Evolutionary conservation across 2,113 vertebrate species (phyloP).

Genomic region (Hyperopisus bebe): DNA sequence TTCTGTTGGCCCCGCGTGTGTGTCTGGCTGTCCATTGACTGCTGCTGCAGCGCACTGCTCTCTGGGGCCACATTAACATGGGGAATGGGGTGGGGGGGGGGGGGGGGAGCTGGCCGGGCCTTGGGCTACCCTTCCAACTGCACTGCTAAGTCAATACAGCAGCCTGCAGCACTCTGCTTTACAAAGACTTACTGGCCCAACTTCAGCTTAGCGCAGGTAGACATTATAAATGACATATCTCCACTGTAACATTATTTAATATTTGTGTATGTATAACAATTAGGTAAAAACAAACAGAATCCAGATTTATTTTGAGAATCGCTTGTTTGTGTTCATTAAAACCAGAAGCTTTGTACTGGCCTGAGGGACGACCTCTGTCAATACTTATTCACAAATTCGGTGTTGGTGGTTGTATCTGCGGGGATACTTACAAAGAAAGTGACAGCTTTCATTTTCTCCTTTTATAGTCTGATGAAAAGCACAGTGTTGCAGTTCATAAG

Average conservation of each 20-base stretch:
- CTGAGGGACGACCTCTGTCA: not conserved
- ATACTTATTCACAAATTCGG: not conserved
- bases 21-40: not conserved
- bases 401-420: not conserved
- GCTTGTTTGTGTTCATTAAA: not conserved
- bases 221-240: not conserved
- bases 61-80: not conserved
- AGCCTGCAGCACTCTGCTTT: not conserved
- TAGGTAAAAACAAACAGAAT: not conserved
- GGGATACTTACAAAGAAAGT: not conserved
- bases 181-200: not conserved
- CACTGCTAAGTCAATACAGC: not conserved
- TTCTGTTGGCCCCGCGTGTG: not conserved
- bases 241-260: not conserved
- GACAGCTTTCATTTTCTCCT: not conserved
- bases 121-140: not conserved
- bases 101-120: not conserved
- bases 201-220: not conserved
- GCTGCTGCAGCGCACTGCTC: not conserved
- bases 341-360: not conserved
- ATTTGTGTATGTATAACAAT: not conserved
- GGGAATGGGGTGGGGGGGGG: not conserved
- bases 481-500: not conserved
- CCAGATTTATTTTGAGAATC: not conserved
- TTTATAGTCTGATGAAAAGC: not conserved